Base-by-base conservation (phyloP, 2,888 invertebrate genomes). In the Miltochrista miniata region DNA sequence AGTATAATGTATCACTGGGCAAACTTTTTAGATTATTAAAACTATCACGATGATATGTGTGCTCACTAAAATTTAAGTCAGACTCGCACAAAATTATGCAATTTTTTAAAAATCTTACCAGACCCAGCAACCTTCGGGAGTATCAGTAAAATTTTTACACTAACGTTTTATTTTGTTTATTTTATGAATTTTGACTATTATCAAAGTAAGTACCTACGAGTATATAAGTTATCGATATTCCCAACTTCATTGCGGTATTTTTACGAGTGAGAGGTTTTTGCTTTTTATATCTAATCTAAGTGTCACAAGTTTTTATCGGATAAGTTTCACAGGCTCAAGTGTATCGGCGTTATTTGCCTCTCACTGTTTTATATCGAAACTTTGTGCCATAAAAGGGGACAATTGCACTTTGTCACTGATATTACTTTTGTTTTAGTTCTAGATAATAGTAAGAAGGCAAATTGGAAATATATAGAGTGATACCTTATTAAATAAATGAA, bases 301-400 rank as follows among this genome's bases (percentile, higher is more conserved):
- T 59, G 56, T 59, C 39, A 45, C 53, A 55, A 68, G 68, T 57
- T 66, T 67, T 64, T 64, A 68, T 68, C 50, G 58, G n/a, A 33
- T 8, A 54, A 64, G 56, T 67, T 61, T 36, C 15, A n/a, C n/a
- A 38, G 49, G 45, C 54, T 56, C 58, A 55, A 58, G 51, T 53
- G 51, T 58, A 44, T 58, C 45, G 54, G 51, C 54, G 38, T 48
- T 58, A 48, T 52, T 45, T 41, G 50, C 39, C 29, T 63, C 51
- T 67, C 48, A 56, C 56, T 54, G 36, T 61, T 60, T 68, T 67
- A 56, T 55, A 56, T n/a, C n/a, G 11, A 67, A 38, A 64, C 54
- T 63, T 49, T 48, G 45, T 18, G 31, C 49, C 45, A 48, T 66
- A 61, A 63, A 57, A 52, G 54, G 14, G 43, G 9, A 34, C 41